A percentile compares a stretch with the other conserved stretches of the same genome.
Conservation (phyloP, 1,140 invertebrate genomes). For the Sitophilus oryzae region DNA sequence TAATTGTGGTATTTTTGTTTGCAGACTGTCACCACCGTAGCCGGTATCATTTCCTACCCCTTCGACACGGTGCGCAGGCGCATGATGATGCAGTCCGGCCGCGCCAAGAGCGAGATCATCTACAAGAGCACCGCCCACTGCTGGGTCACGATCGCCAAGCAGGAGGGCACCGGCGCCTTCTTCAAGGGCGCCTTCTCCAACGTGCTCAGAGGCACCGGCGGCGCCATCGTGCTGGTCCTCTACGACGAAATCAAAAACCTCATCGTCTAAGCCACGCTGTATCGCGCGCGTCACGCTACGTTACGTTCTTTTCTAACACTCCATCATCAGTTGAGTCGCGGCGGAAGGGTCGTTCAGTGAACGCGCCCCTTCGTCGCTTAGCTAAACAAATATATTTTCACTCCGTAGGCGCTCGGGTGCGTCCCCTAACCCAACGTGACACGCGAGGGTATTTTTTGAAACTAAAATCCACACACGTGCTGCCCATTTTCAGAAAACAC, state of each 20-base stretch:
- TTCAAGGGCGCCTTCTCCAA: slow-evolving; percentile 81
- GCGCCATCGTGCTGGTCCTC: slow-evolving; percentile 70
- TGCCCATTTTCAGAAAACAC: too few species aligned
- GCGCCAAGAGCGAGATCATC: slow-evolving; percentile 57
- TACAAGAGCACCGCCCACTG: slow-evolving; percentile 71
- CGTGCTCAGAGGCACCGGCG: slow-evolving; percentile 71
- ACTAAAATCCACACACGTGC: too few species aligned
- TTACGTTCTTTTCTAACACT: slow-evolving; percentile 22
- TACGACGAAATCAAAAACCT: slow-evolving; percentile 72
- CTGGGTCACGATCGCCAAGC: slow-evolving; percentile 62
- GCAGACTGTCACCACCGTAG: slow-evolving; percentile 42
- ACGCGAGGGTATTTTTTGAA: too few species aligned
- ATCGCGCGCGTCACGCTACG: slow-evolving; percentile 20
- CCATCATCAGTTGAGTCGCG: slow-evolving; percentile 26
- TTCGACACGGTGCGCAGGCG: slow-evolving; percentile 84
- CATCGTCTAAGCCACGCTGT: slow-evolving; percentile 37
- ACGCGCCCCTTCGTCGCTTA: too few species aligned
- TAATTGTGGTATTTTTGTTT: slow-evolving; percentile 24
- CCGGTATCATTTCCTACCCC: slow-evolving; percentile 72
- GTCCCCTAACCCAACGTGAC: too few species aligned
- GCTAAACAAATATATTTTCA: too few species aligned
- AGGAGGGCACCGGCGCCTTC: slow-evolving; percentile 64
- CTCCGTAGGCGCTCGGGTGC: too few species aligned
- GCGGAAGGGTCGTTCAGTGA: background rate
- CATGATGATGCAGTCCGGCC: slow-evolving; percentile 86